Conservation (phyloP, 2,113 vertebrate genomes). For the Diadophis punctatus region DNA sequence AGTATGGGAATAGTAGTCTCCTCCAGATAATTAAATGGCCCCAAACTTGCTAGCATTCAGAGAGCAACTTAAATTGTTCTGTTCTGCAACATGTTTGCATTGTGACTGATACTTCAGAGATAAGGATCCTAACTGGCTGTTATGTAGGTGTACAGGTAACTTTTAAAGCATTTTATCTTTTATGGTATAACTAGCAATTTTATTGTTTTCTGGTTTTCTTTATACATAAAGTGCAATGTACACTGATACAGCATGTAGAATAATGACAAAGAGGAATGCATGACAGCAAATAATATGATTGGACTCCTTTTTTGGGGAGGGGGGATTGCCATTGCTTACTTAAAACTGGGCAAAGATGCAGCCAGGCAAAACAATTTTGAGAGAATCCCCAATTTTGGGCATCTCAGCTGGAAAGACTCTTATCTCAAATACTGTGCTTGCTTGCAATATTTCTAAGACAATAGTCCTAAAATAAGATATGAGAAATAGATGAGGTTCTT, state of each 20-base stretch:
- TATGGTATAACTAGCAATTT: neutral
- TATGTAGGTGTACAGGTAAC: neutral
- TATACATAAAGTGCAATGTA: neutral
- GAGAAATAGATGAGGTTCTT: neutral
- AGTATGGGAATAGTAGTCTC: neutral
- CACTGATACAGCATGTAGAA: neutral
- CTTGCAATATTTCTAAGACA: neutral
- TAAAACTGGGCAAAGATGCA: neutral
- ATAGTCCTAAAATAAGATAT: neutral
- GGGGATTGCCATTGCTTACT: neutral
- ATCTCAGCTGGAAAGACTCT: neutral
- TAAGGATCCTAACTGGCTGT: neutral
- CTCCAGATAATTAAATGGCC: neutral
- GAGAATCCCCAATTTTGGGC: neutral
- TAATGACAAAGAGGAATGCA: neutral
- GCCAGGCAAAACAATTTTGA: neutral
- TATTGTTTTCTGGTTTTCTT: neutral
- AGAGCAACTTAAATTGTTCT: neutral
- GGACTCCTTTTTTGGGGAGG: neutral
- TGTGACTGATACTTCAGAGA: neutral
- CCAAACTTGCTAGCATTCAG: neutral
- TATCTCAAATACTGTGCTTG: neutral
- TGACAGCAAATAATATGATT: neutral
- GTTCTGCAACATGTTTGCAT: neutral
- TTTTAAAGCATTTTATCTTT: neutral